Evolutionary conservation across 2,797 vertebrate genomes (phyloP).

Genomic region (Xiphophorus birchmanni): DNA sequence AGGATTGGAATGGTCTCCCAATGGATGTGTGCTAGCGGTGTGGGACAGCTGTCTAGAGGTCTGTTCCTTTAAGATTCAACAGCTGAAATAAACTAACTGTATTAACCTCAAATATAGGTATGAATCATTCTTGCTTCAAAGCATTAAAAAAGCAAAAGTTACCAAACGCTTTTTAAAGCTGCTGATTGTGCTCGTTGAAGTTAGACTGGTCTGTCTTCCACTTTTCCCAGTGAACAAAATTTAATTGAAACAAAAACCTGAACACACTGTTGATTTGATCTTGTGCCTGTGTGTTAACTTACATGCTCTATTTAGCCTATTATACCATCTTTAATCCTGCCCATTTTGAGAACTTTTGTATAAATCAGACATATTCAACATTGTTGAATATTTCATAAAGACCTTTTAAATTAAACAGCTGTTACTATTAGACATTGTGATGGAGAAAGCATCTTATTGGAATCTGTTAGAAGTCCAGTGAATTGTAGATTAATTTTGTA

Average conservation of each 20-base stretch:
- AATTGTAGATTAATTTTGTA: background rate
- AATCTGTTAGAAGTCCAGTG: background rate
- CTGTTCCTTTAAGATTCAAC: constrained; percentile 23
- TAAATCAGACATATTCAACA: background rate
- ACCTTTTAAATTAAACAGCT: background rate
- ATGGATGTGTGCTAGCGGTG: constrained; percentile 91
- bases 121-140: background rate
- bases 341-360: background rate
- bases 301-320: background rate
- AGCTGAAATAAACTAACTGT: background rate
- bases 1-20: constrained; percentile 96
- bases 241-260: background rate
- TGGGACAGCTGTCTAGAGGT: constrained; percentile 97
- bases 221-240: background rate
- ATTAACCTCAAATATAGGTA: background rate
- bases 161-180: background rate
- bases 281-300: background rate
- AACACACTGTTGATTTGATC: background rate
- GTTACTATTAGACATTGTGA: background rate
- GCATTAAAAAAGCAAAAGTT: background rate
- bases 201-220: background rate
- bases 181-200: background rate
- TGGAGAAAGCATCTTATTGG: background rate
- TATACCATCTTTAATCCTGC: background rate
- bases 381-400: background rate